Conservation (phyloP, 2,888 invertebrate genomes). For the Cryptophagus acutangulus region DNA sequence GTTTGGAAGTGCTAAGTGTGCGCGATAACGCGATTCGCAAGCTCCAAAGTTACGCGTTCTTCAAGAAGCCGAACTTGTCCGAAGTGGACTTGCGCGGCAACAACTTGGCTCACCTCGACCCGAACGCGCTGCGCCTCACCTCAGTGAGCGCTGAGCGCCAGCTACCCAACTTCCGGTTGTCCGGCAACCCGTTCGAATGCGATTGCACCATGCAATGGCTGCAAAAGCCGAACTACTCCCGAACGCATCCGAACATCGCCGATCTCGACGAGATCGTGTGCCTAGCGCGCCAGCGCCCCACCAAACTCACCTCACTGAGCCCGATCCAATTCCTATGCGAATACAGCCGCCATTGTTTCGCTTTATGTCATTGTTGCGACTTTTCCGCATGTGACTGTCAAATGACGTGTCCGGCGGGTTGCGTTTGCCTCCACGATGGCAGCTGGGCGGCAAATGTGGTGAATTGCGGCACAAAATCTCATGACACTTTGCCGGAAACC, state of each 20-base stretch:
- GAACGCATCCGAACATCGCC: conserved; percentile 76
- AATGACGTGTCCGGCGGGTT: conserved; percentile 84
- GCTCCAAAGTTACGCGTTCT: conserved; percentile 82
- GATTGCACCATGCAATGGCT: conserved; percentile 91
- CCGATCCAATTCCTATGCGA: conserved; percentile 80
- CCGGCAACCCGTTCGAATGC: conserved; percentile 81
- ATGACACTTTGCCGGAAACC: conserved; percentile 68
- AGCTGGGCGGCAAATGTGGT: conserved; percentile 83
- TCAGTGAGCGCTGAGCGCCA: conserved; percentile 67
- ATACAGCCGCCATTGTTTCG: conserved; percentile 80
- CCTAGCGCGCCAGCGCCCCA: conserved; percentile 68
- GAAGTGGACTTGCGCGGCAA: conserved; percentile 77
- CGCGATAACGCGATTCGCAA: conserved; percentile 77
- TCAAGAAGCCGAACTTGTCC: conserved; percentile 79
- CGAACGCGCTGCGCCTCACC: conserved; percentile 70
- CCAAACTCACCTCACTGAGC: conserved; percentile 72
- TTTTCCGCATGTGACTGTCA: conserved; percentile 90
- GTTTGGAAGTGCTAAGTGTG: conserved; percentile 71
- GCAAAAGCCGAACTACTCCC: conserved; percentile 69
- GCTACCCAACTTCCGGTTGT: conserved; percentile 77
- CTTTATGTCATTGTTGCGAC: conserved; percentile 84
- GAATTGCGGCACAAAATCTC: conserved; percentile 69
- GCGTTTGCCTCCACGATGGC: conserved; percentile 85
- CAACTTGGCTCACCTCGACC: conserved; percentile 69
- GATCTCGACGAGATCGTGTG: conserved; percentile 81